Conservation (phyloP, 2,113 vertebrate genomes). For the Petromus typicus region DNA sequence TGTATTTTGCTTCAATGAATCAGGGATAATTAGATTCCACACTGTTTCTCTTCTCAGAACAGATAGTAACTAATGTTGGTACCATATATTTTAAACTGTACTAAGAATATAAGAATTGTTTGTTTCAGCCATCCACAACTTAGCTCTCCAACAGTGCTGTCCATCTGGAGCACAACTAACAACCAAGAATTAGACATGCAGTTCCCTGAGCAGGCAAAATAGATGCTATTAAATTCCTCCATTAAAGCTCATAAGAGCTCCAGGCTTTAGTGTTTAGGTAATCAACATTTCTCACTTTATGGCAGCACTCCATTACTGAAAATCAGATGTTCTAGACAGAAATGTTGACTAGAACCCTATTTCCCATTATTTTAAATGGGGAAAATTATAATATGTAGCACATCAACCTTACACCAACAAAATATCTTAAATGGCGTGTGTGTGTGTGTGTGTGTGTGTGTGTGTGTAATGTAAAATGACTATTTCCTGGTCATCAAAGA, state of each 20-base stretch:
- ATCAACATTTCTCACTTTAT: background rate
- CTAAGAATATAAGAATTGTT: slow-evolving; percentile 54
- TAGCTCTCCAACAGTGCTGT: background rate
- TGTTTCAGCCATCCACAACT: background rate
- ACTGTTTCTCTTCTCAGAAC: slow-evolving; percentile 54
- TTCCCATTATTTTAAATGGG: background rate
- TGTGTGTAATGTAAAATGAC: background rate
- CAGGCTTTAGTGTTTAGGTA: slow-evolving; percentile 7
- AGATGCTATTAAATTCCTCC: background rate
- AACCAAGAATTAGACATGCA: slow-evolving; percentile 45
- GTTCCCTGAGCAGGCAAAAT: slow-evolving; percentile 8
- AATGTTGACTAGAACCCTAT: background rate
- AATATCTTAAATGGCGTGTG: slow-evolving; percentile 44
- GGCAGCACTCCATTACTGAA: background rate
- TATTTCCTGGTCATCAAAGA: background rate
- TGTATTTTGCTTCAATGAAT: slow-evolving; percentile 36
- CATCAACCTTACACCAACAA: background rate
- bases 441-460: too few species aligned
- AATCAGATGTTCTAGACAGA: background rate
- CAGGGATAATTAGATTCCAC: slow-evolving; percentile 60
- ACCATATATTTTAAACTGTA: slow-evolving; percentile 54
- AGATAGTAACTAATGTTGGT: slow-evolving; percentile 49
- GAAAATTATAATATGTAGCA: slow-evolving; percentile 27
- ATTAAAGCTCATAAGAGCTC: background rate
- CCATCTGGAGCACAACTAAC: slow-evolving; percentile 49